Evolutionary conservation across 2,888 invertebrate genomes (phyloP), one percentile per base, ranked within the genome.

Genomic region (Lacanobia wlatinum): DNA sequence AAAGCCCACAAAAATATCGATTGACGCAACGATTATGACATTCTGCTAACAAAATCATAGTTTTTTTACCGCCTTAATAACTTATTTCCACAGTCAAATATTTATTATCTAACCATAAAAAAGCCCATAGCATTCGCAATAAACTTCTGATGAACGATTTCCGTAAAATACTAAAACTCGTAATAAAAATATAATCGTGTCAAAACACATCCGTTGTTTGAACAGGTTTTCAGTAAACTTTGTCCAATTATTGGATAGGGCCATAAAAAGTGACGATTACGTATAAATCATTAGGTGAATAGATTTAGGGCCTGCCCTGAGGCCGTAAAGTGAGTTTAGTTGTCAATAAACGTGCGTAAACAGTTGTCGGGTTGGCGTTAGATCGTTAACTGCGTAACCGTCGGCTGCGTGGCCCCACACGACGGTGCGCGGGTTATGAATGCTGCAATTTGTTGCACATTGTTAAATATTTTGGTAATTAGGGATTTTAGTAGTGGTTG

Each of bases 261-360:
- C 74, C 71, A 82, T 86, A 86, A 93, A 92, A 91, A 78, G 80
- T 78, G 80, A 77, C 78, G 86, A 90, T 88, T 87, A 81, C 82
- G 83, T 84, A 91, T 91, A 91, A 92, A 92, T 92, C 92, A 92
- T 91, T 89, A 88, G 90, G 90, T 90, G 90, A 93, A 92, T 91
- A 91, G 89, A 92, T 92, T 93, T 89, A 91, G 89, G 90, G 86
- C 84, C 82, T 87, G 84, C 84, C 87, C 83, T 71, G 78, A 78
- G 87, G 90, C 89, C 81, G 84, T 93, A 92, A 93, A 93, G 83
- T 88, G 84, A 86, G 88, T 91, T 91, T 90, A 90, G 90, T 91
- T 90, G 91, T 91, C 93, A 88, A 92, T 93, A 93, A 93, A 93
- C 87, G 87, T 84, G 87, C 87, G 90, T 92, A 90, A 93, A 93